phyloP scores from a whole-genome alignment of 2,797 vertebrate genomes.

The Nyctibius grandis region DNA sequence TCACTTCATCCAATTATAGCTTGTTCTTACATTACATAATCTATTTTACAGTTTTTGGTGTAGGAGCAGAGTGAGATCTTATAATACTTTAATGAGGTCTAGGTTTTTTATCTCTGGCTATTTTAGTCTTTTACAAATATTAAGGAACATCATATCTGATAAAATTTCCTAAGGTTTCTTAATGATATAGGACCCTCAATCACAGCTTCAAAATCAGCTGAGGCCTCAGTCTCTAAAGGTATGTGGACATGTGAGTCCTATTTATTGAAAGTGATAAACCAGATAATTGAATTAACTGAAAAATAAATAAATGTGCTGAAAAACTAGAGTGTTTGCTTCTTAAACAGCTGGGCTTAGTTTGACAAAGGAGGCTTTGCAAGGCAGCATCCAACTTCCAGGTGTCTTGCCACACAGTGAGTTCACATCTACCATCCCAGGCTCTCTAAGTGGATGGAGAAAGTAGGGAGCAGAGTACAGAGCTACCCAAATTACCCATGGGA shows the following conservation, averaged over 20 bases:
- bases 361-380: not conserved
- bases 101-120: not conserved
- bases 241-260: not conserved
- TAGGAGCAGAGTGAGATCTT: not conserved
- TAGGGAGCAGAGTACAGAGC: not conserved
- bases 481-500: not conserved
- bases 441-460: not conserved
- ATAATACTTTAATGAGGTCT: not conserved
- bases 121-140: conserved; percentile 36
- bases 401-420: not conserved
- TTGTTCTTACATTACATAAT: conserved; percentile 44
- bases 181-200: not conserved
- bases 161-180: not conserved
- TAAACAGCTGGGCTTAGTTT: not conserved
- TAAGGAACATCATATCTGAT: not conserved
- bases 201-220: not conserved
- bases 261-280: not conserved
- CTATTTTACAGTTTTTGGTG: conserved; percentile 26
- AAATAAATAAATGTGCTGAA: not conserved
- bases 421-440: not conserved
- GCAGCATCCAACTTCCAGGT: not conserved
- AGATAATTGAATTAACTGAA: not conserved
- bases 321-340: not conserved
- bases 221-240: not conserved
- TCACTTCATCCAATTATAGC: conserved; percentile 51